phyloP scores from a whole-genome alignment of 2,797 vertebrate species.

The Neoniphon sammara region DNA sequence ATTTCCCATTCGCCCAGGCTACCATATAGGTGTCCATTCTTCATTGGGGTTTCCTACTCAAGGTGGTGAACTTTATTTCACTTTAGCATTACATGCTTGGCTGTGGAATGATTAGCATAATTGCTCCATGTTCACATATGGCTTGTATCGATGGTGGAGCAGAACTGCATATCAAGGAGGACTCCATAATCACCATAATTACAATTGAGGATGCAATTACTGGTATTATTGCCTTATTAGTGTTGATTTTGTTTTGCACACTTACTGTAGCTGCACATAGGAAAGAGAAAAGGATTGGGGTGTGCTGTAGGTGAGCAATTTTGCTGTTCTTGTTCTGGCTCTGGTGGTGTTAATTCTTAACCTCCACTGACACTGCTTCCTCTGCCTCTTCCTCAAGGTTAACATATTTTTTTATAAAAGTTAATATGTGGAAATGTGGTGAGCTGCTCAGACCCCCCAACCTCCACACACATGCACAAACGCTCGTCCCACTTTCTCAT shows the following conservation, averaged over 20 bases:
- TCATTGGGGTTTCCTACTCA: conserved; percentile 55
- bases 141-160: conserved; percentile 74
- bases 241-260: conserved; percentile 76
- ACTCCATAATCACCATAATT: conserved; percentile 81
- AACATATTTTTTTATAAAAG: conserved; percentile 80
- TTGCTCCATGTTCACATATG: conserved; percentile 80
- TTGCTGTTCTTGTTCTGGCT: conserved; percentile 57
- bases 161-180: conserved; percentile 78
- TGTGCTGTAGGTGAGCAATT: conserved; percentile 36
- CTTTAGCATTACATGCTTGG: conserved; percentile 70
- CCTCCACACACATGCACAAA: conserved; percentile 25
- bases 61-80: conserved; percentile 81
- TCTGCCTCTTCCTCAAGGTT: conserved; percentile 76
- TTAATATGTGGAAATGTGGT: conserved; percentile 73
- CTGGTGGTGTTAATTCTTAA: conserved; percentile 78
- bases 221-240: conserved; percentile 79
- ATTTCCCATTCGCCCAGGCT: conserved; percentile 60
- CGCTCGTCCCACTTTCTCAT: conserved; percentile 35
- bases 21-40: conserved; percentile 50
- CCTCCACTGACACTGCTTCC: conserved; percentile 75
- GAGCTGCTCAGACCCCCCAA: conserved; percentile 27
- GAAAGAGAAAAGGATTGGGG: conserved; percentile 34
- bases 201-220: conserved; percentile 83
- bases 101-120: conserved; percentile 78
- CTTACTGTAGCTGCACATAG: conserved; percentile 52